Conservation (phyloP, 1,140 invertebrate species). For the Drosophila kurseongensis region DNA sequence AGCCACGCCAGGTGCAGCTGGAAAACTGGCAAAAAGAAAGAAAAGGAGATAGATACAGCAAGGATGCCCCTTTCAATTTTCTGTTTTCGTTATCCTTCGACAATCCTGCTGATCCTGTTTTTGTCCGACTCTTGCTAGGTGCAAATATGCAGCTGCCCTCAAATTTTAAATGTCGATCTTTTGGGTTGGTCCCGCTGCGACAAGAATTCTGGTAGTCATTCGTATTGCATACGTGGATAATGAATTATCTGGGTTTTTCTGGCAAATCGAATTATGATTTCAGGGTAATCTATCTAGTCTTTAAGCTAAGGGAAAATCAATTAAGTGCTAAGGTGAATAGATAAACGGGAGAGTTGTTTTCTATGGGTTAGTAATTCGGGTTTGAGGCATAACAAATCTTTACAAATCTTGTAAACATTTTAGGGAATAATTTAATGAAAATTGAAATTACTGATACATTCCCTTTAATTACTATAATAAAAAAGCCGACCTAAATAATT, state of each 20-base stretch:
- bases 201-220: conserved; percentile 32
- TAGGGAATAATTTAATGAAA: neutral
- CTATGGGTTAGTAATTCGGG: neutral
- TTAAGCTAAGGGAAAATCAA: conserved; percentile 11
- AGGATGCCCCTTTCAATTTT: conserved; percentile 67
- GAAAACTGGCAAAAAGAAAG: conserved; percentile 31
- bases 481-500: too few relatives aligned
- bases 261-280: conserved; percentile 24
- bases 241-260: conserved; percentile 28
- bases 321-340: conserved; percentile 4
- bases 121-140: conserved; percentile 31
- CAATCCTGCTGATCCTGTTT: conserved; percentile 53
- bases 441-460: too few relatives aligned
- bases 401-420: neutral
- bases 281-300: conserved; percentile 17
- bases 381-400: neutral
- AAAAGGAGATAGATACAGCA: conserved; percentile 13
- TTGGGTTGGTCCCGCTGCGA: conserved; percentile 41
- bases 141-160: conserved; percentile 56
- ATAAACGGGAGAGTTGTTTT: neutral
- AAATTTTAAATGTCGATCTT: conserved; percentile 17
- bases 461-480: too few relatives aligned
- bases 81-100: conserved; percentile 60
- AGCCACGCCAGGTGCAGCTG: conserved; percentile 66
- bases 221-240: conserved; percentile 36